These are phyloP conservation scores for Raphicerus campestris DNA, from an alignment of 2,113 vertebrate species.

Conservation along the genomic window DNA sequence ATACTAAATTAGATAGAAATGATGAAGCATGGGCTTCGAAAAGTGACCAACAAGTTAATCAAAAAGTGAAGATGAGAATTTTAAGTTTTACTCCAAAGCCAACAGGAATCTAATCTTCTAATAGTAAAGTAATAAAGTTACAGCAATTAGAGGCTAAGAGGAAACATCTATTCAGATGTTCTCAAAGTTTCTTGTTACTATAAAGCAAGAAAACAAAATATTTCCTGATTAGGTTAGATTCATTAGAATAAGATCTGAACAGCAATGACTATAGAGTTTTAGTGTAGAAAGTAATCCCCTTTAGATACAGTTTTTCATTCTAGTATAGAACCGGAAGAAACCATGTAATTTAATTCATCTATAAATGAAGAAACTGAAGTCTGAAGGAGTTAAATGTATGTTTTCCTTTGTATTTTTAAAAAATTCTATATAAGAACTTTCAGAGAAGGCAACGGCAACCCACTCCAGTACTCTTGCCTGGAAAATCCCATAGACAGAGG, in stretches of 20 bases:
- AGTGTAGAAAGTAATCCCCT: not conserved
- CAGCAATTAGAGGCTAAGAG: not conserved
- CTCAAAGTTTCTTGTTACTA: not conserved
- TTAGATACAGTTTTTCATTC: not conserved
- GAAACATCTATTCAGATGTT: not conserved
- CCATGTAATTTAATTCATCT: not conserved
- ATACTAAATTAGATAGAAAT: not conserved
- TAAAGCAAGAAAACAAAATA: not conserved
- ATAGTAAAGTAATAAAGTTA: not conserved
- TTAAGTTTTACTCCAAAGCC: not conserved
- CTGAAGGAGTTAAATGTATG: not conserved
- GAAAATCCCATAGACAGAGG: no score
- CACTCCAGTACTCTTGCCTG: no score
- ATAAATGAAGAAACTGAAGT: not conserved
- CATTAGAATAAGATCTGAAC: not conserved
- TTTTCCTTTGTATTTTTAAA: not conserved
- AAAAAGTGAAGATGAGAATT: not conserved
- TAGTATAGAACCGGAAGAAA: not conserved
- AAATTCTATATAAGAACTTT: not conserved
- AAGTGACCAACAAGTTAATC: not conserved
- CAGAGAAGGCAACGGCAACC: no score
- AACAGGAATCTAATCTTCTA: not conserved
- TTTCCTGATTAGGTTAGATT: not conserved
- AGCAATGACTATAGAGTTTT: not conserved
- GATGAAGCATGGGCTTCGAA: fast-evolving